Base-by-base conservation (phyloP, 2,888 invertebrate species). In the Hypercompe scribonia region DNA sequence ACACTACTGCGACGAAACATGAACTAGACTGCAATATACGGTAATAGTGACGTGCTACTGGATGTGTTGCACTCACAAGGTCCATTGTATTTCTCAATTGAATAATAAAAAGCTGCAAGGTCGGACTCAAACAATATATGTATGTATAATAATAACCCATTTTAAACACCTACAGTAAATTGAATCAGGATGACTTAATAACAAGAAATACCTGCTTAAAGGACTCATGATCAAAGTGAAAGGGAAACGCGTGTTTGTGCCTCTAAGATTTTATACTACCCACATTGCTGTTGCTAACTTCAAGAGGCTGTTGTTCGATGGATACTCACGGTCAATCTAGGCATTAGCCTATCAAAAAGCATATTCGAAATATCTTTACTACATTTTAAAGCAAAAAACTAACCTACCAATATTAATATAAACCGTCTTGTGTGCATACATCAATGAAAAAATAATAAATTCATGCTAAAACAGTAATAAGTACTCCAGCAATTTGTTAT, bases 111-210 rank as follows among this genome's bases (percentile, higher is more conserved):
- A 42, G 21, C 11, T 34, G 24, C n/a, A 70, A 54, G 64, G 58
- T 54, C 64, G 46, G 33, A 5, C 28, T 70, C 46, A 18, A 64
- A 70, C 64, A 28, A 66, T 42, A 31, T 42, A 39, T 39, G 39
- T 39, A 13, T 39, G 13, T 39, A 28, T 39, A 64, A 36, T 4
- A 64, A 63, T 64, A 28, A 34, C 28, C 28, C 28, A 5, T 50
- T 50, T 66, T 28, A 31, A 66, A 42, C 31, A 39, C 70, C 70
- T 65, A 65, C 64, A 70, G 36, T 10, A 18, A 28, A 64, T 50
- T 39, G 21, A 61, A 61, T 21, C 4, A 10, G 39, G 68, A 61
- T 63, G 3, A 33, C 42, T 28, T 28, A 28, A n/a, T 28, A 58
- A 58, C 11, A 13, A n/a, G 11, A 5, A 54, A 54, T 11, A 54